A percentile compares a stretch with the other conserved stretches of the same genome.
These are phyloP conservation scores for Archips crataeganus DNA, from an alignment of 2,888 invertebrate genomes.

Conservation along the genomic window DNA sequence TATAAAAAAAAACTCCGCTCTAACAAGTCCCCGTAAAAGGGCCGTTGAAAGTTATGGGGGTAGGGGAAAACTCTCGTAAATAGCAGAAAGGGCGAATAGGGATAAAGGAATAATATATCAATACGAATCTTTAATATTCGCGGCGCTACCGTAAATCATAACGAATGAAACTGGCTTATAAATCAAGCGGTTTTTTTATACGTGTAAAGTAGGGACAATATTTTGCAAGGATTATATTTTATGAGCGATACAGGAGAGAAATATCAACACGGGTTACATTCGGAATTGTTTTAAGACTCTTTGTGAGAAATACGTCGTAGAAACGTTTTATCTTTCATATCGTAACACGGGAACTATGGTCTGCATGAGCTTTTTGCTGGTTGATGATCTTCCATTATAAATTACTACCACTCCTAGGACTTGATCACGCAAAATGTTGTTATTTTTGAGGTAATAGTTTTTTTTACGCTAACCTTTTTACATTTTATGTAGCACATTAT, in stretches of 20 bases:
- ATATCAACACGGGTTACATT: background rate
- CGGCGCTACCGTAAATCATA: slow-evolving; percentile 81
- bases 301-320: background rate
- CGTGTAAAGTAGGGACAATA: slow-evolving; percentile 38
- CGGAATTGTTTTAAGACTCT: background rate
- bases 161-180: slow-evolving; percentile 78
- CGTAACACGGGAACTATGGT: background rate
- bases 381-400: no score
- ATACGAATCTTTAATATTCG: slow-evolving; percentile 86
- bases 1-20: slow-evolving; percentile 66
- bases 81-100: slow-evolving; percentile 80
- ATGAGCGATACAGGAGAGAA: background rate
- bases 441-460: background rate
- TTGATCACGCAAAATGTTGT: no score
- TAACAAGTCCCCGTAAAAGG: slow-evolving; percentile 81
- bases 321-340: background rate
- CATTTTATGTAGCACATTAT: background rate
- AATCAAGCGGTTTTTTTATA: slow-evolving; percentile 71
- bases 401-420: no score
- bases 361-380: no score
- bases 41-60: slow-evolving; percentile 83
- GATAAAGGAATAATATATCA: slow-evolving; percentile 86
- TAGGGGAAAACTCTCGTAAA: slow-evolving; percentile 80
- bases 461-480: background rate
- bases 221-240: slow-evolving; percentile 33